A percentile compares a stretch with the other conserved stretches of the same genome.
phyloP scores from a whole-genome alignment of 1,140 invertebrate genomes.

The Eriocheir sinensis region DNA sequence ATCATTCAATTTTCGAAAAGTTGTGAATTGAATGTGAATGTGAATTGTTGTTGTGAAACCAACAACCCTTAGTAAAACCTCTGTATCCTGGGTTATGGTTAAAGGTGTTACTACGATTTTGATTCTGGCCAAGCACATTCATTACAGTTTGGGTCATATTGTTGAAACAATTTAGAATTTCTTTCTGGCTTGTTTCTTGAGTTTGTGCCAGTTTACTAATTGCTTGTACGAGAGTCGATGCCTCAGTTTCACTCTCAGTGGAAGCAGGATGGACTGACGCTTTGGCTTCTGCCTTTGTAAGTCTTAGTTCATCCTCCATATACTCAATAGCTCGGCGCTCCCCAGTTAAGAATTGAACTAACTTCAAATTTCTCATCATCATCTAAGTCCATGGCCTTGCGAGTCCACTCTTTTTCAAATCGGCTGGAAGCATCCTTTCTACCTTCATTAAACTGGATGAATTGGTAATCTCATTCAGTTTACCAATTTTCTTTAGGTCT shows the following conservation, averaged over 20 bases:
- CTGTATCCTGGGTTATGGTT: not conserved
- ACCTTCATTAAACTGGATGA: not conserved
- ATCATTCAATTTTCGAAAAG: not conserved
- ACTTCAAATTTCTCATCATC: slow-evolving; percentile 40
- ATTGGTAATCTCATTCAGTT: not conserved
- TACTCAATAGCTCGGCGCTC: slow-evolving; percentile 12
- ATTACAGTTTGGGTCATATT: not conserved
- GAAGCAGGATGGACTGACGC: not conserved
- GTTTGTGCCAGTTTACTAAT: not conserved
- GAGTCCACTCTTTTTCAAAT: not conserved
- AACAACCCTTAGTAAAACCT: not conserved
- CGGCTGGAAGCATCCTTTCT: not conserved
- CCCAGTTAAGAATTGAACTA: not conserved
- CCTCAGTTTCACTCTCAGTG: not conserved
- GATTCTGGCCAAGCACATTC: not conserved
- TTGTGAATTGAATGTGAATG: not conserved
- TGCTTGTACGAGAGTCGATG: not conserved
- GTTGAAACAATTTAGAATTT: not conserved
- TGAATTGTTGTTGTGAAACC: not conserved
- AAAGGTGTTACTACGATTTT: not conserved
- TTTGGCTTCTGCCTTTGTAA: not conserved
- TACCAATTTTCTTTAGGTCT: not conserved
- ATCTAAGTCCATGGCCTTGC: not conserved
- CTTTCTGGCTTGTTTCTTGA: not conserved
- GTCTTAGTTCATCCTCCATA: not conserved